These are phyloP conservation scores for Fragum sueziense DNA, from an alignment of 2,888 invertebrate genomes.

Conservation along the genomic window DNA sequence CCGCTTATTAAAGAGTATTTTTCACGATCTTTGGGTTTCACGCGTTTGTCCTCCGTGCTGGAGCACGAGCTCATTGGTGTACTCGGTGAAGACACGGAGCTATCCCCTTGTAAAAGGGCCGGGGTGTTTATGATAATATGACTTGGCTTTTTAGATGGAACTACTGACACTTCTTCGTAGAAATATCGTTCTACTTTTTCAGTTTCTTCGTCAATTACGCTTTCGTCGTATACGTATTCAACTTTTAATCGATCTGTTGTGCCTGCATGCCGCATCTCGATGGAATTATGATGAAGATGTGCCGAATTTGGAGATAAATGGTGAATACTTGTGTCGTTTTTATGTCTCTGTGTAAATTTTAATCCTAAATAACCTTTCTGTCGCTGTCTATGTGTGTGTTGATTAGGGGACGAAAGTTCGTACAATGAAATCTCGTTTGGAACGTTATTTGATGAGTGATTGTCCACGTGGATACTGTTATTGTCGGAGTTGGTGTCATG, in stretches of 20 bases:
- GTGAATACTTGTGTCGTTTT: conserved; percentile 12
- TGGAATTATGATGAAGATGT: background rate
- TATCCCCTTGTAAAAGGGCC: conserved; percentile 42
- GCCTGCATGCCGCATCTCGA: background rate
- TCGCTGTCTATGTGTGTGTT: conserved; percentile 9
- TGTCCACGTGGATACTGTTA: conserved; percentile 36
- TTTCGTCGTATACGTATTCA: conserved; percentile 80
- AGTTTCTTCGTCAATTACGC: conserved; percentile 77
- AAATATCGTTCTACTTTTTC: conserved; percentile 77
- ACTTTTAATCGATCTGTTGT: conserved; percentile 59
- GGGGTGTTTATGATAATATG: conserved; percentile 42
- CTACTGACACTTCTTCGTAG: conserved; percentile 72
- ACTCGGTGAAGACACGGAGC: conserved; percentile 55
- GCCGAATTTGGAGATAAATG: conserved; percentile 10
- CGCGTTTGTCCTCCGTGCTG: conserved; percentile 60
- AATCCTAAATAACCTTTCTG: conserved; percentile 43
- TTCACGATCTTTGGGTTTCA: conserved; percentile 54
- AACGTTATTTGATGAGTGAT: conserved; percentile 16
- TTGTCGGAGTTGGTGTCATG: conserved; percentile 47
- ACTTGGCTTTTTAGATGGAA: conserved; percentile 42
- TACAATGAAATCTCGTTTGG: conserved; percentile 35
- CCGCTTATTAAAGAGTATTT: conserved; percentile 68
- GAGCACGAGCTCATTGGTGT: conserved; percentile 59
- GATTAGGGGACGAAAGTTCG: conserved; percentile 28
- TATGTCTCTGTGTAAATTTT: conserved; percentile 38